These are phyloP conservation scores for Chloroceryle aenea DNA, from an alignment of 2,113 vertebrate species.

Conservation along the genomic window DNA sequence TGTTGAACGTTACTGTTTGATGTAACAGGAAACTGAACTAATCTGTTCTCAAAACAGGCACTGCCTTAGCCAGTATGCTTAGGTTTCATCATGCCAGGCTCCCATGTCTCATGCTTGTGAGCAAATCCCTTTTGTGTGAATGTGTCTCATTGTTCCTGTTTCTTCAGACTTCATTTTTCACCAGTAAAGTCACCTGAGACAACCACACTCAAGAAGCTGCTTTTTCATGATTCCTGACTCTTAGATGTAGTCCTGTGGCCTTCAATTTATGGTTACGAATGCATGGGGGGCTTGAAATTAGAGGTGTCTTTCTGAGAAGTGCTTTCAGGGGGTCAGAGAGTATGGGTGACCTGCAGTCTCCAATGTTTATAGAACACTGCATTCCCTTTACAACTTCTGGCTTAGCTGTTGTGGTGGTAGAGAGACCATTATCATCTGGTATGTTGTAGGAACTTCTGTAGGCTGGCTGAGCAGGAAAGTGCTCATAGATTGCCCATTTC, in stretches of 20 bases:
- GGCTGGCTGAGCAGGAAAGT: not conserved
- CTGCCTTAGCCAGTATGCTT: not conserved
- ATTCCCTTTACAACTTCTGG: not conserved
- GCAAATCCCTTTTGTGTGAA: not conserved
- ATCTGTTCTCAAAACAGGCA: conserved; percentile 32
- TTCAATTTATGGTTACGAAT: not conserved
- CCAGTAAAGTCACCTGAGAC: not conserved
- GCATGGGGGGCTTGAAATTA: not conserved
- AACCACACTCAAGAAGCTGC: not conserved
- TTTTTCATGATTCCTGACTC: not conserved
- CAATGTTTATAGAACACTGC: not conserved
- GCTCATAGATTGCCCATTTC: not conserved
- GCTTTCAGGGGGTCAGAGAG: not conserved
- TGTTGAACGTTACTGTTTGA: conserved; percentile 52
- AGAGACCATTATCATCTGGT: not conserved
- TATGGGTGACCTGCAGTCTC: not conserved
- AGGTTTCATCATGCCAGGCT: not conserved
- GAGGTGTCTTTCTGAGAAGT: not conserved
- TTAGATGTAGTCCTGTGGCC: not conserved
- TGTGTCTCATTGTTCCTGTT: not conserved
- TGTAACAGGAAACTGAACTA: conserved; percentile 64
- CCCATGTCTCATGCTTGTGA: not conserved
- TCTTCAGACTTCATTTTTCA: not conserved
- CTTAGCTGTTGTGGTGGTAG: not conserved
- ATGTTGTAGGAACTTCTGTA: not conserved